A percentile compares a stretch with the other conserved stretches of the same genome.
Evolutionary conservation across 2,113 vertebrate genomes (phyloP).

Genomic region (Dromiciops gliroides): DNA sequence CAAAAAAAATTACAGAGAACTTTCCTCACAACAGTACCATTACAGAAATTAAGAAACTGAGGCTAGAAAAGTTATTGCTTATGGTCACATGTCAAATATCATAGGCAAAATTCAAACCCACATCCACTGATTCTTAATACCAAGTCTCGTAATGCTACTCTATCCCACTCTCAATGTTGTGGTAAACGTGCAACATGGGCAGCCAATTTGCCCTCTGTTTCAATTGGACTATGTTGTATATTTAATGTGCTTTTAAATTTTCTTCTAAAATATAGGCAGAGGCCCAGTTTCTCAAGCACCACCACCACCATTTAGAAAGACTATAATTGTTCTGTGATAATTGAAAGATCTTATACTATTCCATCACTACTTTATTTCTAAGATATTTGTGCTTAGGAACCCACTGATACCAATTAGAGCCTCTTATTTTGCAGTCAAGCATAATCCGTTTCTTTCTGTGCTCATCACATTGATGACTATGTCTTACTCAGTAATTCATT

Average conservation of each 20-base stretch:
- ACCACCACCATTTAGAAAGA: conserved; percentile 18
- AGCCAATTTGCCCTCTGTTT: neutral
- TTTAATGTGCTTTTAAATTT: neutral
- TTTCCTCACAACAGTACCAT: neutral
- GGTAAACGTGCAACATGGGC: neutral
- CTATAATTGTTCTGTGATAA: conserved; percentile 60
- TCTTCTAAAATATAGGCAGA: conserved; percentile 49
- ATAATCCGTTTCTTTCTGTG: conserved; percentile 76
- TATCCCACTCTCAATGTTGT: neutral
- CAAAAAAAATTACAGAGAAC: neutral
- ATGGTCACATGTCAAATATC: neutral
- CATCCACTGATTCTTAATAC: no score
- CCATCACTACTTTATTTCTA: conserved; percentile 58
- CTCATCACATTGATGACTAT: conserved; percentile 34
- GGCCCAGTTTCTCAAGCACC: conserved; percentile 40
- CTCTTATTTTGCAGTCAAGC: conserved; percentile 77
- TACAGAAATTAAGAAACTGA: neutral
- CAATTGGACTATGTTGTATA: neutral
- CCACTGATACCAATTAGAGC: conserved; percentile 71
- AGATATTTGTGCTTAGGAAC: conserved; percentile 66
- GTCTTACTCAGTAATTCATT: conserved; percentile 70
- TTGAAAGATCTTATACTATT: conserved; percentile 63
- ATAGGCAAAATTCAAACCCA: neutral
- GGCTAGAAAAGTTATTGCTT: neutral
- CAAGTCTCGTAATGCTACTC: neutral